These are phyloP conservation scores for Ophiothrix spiculata DNA, from an alignment of 35 echinoderm and acorn worm genomes.

Conservation along the genomic window DNA sequence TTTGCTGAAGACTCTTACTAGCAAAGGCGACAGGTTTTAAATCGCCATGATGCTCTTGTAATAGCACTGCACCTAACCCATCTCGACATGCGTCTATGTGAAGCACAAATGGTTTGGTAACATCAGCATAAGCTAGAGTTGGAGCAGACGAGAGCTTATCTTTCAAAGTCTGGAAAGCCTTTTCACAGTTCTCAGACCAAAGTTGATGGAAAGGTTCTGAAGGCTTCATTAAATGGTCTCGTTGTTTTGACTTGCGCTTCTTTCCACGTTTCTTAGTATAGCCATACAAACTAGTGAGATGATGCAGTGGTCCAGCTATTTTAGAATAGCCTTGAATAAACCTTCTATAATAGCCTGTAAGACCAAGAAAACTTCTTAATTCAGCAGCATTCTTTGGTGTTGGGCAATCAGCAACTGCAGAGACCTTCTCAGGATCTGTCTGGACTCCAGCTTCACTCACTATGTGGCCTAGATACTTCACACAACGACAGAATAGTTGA, in stretches of 20 bases:
- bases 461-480: constrained; percentile 67
- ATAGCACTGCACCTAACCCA: constrained; percentile 49
- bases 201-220: background rate
- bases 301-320: constrained; percentile 60
- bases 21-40: constrained; percentile 36
- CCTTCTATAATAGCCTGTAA: constrained; percentile 58
- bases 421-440: constrained; percentile 53
- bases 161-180: constrained; percentile 10
- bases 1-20: constrained; percentile 35
- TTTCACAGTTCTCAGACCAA: constrained; percentile 8
- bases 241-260: background rate
- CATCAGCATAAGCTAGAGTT: constrained; percentile 41
- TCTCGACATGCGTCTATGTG: constrained; percentile 33
- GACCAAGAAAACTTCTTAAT: constrained; percentile 51
- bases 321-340: constrained; percentile 61
- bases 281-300: constrained; percentile 26
- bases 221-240: background rate
- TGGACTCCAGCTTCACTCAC: constrained; percentile 42
- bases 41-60: constrained; percentile 9
- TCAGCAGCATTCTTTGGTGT: constrained; percentile 41
- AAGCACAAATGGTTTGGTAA: constrained; percentile 23
- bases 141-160: constrained; percentile 1
- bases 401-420: constrained; percentile 36
- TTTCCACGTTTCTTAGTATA: background rate
- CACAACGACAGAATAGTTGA: constrained; percentile 15